Evolutionary conservation across 2,113 vertebrate genomes (phyloP).

Genomic region (Siphamia tubifer): DNA sequence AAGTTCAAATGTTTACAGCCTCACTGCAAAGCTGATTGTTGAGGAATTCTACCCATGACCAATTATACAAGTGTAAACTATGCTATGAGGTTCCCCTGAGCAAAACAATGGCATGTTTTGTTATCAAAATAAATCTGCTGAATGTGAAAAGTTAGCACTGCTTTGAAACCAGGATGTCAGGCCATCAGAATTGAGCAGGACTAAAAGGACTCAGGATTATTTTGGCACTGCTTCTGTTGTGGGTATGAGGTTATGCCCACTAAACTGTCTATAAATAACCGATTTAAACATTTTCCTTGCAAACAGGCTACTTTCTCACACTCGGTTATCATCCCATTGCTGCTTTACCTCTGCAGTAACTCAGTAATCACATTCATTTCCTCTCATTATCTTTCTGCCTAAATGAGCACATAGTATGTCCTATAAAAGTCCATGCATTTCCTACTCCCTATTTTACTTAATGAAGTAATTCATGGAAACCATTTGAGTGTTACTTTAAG

Average conservation of each 20-base stretch:
- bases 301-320: slow-evolving; percentile 43
- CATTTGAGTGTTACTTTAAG: slow-evolving; percentile 38
- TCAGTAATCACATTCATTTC: slow-evolving; percentile 66
- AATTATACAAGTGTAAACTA: slow-evolving; percentile 50
- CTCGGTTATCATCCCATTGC: slow-evolving; percentile 10
- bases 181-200: slow-evolving; percentile 31
- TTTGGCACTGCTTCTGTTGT: slow-evolving; percentile 34
- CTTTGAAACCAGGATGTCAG: slow-evolving; percentile 58
- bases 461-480: slow-evolving; percentile 58
- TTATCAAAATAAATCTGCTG: slow-evolving; percentile 57
- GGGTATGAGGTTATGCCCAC: slow-evolving; percentile 20
- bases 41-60: slow-evolving; percentile 52
- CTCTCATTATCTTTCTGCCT: slow-evolving; percentile 66
- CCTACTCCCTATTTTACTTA: slow-evolving; percentile 41
- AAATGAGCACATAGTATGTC: slow-evolving; percentile 53
- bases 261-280: slow-evolving; percentile 7
- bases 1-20: slow-evolving; percentile 48
- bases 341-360: slow-evolving; percentile 30
- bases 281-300: slow-evolving; percentile 20
- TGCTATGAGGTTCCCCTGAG: slow-evolving; percentile 12
- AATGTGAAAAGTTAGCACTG: slow-evolving; percentile 23
- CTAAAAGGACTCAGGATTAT: slow-evolving; percentile 39
- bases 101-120: slow-evolving; percentile 24
- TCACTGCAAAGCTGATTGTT: slow-evolving; percentile 40
- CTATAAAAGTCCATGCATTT: slow-evolving; percentile 42